Base-by-base conservation (phyloP, 2,888 invertebrate genomes). In the Sericinus montela region DNA sequence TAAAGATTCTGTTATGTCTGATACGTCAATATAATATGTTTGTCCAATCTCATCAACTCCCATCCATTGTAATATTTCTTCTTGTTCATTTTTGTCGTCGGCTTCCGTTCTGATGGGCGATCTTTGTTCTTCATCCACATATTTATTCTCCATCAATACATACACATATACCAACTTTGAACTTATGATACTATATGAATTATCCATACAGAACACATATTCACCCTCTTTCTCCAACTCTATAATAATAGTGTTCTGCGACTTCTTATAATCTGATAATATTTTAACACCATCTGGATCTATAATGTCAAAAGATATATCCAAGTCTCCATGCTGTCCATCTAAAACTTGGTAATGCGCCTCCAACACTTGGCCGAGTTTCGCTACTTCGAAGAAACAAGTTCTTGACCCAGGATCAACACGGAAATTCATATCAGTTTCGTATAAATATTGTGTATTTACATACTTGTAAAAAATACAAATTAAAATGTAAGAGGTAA, bases 201-300 rank as follows among this genome's bases (percentile, higher is more conserved):
- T 97, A 75, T 97, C 97, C 75, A 97, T 93, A 70, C 97, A 97
- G 60, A 97, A 91, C 49, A 92, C 91, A 75, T 94, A 96, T 65
- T 95, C 95, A 10, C 96, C 97, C 35, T 90, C 89, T 28, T 80
- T 68, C 32, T 77, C 71, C 14, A 92, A 87, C 40, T 92, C 90
- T 53, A 91, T 75, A 44, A 93, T 91, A 59, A 94, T 92, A 15
- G 91, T 88, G 61, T 93, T 93, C 69, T 94, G 92, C 0, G 92
- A 78, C 68, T 92, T 93, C 63, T 94, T 93, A 63, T 90, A 91
- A 67, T 95, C 94, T 0, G 90, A 84, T 0, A 92, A 76, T 13
- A 94, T 69, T 48, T 91, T 89, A 34, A 87, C 68, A 0, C 92
- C 93, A 6, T 79, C 83, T 0, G 95, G 94, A 58, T 93, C 92